A percentile compares a stretch with the other conserved stretches of the same genome.
These are phyloP conservation scores for Pseudochromis fuscus DNA, from an alignment of 2,797 vertebrate species.

Conservation along the genomic window DNA sequence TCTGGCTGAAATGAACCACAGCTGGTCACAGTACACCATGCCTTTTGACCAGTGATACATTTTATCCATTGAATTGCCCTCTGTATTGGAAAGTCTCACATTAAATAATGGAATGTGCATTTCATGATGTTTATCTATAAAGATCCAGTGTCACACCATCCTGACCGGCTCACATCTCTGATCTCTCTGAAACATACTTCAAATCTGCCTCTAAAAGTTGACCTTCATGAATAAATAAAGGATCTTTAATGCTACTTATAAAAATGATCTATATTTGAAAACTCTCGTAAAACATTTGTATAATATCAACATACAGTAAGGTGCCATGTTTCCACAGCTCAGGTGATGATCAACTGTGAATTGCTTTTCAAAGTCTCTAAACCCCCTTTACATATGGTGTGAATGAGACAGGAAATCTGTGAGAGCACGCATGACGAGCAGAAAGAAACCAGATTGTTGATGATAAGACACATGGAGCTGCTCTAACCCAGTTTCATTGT, in stretches of 20 bases:
- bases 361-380: conserved; percentile 35
- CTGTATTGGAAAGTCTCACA: not conserved
- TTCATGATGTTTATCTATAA: conserved; percentile 1
- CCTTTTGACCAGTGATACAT: not conserved
- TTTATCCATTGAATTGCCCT: not conserved
- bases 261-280: not conserved
- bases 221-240: not conserved
- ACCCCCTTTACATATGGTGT: conserved; percentile 65
- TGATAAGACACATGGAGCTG: not conserved
- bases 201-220: not conserved
- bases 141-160: conserved; percentile 4
- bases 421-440: conserved; percentile 15
- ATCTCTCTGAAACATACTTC: not conserved
- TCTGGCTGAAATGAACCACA: not conserved
- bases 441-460: conserved; percentile 5
- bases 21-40: not conserved
- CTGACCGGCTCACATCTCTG: not conserved
- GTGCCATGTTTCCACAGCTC: conserved; percentile 21
- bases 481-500: not conserved
- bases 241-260: no score
- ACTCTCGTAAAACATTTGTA: not conserved
- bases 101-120: not conserved
- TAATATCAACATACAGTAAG: not conserved
- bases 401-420: conserved; percentile 31
- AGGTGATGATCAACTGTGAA: conserved; percentile 36